Percentiles rank a stretch among this genome's conserved stretches.
phyloP scores from a whole-genome alignment of 1,140 invertebrate genomes.

The Anastatus disparis region DNA sequence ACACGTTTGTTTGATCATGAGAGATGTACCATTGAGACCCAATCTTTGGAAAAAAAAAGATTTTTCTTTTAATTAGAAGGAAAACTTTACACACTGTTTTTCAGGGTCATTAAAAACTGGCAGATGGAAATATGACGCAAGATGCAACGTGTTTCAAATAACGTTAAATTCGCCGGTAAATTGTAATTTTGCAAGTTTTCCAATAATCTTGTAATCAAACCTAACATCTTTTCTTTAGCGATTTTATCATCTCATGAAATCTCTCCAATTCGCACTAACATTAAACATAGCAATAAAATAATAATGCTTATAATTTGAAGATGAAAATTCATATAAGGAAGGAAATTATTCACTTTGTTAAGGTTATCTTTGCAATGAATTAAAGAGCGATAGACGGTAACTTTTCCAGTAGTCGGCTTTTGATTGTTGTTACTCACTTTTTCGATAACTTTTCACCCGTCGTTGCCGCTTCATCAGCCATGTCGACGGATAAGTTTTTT shows the following conservation, averaged over 20 bases:
- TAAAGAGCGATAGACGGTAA: neutral
- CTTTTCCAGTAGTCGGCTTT: conserved; percentile 51
- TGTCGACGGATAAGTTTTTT: no score
- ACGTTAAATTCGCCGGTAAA: conserved; percentile 24
- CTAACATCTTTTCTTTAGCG: conserved; percentile 48
- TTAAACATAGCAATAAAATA: neutral
- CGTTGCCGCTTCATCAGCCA: conserved; percentile 69
- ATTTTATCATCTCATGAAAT: no score
- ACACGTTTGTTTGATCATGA: no score
- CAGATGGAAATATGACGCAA: conserved; percentile 54
- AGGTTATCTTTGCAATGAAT: conserved; percentile 9
- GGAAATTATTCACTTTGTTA: no score
- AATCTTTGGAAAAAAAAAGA: no score
- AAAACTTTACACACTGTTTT: conserved; percentile 46
- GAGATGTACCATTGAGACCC: no score
- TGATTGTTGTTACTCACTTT: conserved; percentile 70
- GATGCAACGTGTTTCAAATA: conserved; percentile 36
- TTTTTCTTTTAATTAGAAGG: no score
- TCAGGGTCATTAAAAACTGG: conserved; percentile 41
- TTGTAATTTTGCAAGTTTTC: conserved; percentile 31
- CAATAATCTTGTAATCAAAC: conserved; percentile 50
- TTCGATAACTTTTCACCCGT: conserved; percentile 73
- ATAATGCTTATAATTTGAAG: no score
- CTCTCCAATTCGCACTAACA: neutral
- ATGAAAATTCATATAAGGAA: no score